Conservation (phyloP, 2,797 vertebrate genomes). For the Bovichtus diacanthus region DNA sequence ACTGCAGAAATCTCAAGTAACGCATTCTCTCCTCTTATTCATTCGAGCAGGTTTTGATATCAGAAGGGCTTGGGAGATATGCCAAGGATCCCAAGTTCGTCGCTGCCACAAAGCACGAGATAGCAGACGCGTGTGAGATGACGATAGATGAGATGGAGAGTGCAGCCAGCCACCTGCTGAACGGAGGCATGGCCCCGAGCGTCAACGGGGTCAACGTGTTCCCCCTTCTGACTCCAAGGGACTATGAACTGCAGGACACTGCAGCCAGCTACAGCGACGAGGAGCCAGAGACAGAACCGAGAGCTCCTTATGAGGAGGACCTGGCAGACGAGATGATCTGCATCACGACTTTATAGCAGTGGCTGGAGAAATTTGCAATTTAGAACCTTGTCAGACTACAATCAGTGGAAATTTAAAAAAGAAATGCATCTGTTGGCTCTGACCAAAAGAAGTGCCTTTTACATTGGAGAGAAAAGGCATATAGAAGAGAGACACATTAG, state of each 20-base stretch:
- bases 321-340: constrained; percentile 99
- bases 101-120: constrained; percentile 96
- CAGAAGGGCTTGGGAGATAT: constrained; percentile 96
- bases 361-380: constrained; percentile 61
- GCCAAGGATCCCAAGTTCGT: constrained; percentile 99
- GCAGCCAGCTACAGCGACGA: constrained; percentile 96
- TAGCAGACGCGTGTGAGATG: constrained; percentile 98
- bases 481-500: constrained; percentile 79
- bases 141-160: constrained; percentile 99
- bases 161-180: constrained; percentile 96
- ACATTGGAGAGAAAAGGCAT: constrained; percentile 90
- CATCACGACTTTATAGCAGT: constrained; percentile 98
- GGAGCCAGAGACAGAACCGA: constrained; percentile 89
- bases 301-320: constrained; percentile 93
- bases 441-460: constrained; percentile 97
- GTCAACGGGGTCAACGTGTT: constrained; percentile 90
- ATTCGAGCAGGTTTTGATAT: constrained; percentile 94
- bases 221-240: constrained; percentile 87
- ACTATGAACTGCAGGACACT: constrained; percentile 94
- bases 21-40: constrained; percentile 19
- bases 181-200: constrained; percentile 86
- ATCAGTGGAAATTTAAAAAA: constrained; percentile 57
- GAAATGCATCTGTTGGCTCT: constrained; percentile 86
- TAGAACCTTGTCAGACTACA: constrained; percentile 55
- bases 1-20: constrained; percentile 6